A percentile compares a stretch with the other conserved stretches of the same genome.
These are phyloP conservation scores for Nerophis ophidion DNA, from an alignment of 2,113 vertebrate genomes.

Conservation along the genomic window DNA sequence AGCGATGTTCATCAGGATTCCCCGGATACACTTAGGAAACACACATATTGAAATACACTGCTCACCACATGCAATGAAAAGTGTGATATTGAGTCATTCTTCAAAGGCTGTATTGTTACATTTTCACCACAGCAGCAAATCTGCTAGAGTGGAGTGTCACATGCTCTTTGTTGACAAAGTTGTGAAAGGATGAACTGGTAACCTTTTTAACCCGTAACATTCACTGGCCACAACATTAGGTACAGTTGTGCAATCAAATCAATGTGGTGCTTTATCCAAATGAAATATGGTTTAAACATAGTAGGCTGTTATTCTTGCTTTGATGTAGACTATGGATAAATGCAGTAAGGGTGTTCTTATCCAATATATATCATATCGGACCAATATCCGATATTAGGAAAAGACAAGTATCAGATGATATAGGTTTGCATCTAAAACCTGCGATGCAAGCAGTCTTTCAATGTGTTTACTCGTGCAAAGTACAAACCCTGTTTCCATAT, in stretches of 20 bases:
- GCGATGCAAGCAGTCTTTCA: too few species aligned
- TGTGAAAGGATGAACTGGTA: background rate
- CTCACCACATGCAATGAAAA: conserved; percentile 36
- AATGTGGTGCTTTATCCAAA: background rate
- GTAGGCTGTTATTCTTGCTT: too few species aligned
- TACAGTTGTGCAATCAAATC: background rate
- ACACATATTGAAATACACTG: conserved; percentile 10
- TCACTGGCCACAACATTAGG: background rate
- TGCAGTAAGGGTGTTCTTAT: too few species aligned
- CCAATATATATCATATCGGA: too few species aligned
- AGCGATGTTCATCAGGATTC: conserved; percentile 49
- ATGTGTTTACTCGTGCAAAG: too few species aligned
- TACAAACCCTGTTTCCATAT: too few species aligned
- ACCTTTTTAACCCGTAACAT: conserved; percentile 1
- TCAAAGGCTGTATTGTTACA: conserved; percentile 41
- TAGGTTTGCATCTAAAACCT: too few species aligned
- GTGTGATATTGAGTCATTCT: conserved; percentile 40
- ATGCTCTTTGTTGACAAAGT: background rate
- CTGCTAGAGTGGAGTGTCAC: background rate
- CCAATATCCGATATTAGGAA: too few species aligned
- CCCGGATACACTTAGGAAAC: conserved; percentile 45
- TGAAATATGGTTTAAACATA: background rate
- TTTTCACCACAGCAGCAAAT: background rate
- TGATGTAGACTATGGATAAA: too few species aligned
- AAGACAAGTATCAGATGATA: too few species aligned